Conservation (phyloP, 2,888 invertebrate genomes). For the Tetragonula carbonaria region DNA sequence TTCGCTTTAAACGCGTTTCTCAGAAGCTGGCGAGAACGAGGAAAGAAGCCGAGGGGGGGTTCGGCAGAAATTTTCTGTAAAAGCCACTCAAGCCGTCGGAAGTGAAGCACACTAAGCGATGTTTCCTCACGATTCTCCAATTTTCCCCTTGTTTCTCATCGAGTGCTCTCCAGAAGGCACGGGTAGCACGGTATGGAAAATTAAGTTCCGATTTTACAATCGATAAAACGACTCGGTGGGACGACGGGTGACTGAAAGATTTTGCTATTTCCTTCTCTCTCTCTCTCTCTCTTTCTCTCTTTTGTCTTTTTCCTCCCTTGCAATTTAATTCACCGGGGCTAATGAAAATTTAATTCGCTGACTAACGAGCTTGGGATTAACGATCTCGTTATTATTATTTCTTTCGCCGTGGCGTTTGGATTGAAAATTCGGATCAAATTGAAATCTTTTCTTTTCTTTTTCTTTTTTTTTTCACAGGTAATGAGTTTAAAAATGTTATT, state of each 20-base stretch:
- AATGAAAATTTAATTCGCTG: neutral
- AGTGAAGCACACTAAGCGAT: slow-evolving; percentile 41
- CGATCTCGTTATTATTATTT: neutral
- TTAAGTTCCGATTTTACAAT: slow-evolving; percentile 21
- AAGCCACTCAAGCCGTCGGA: slow-evolving; percentile 34
- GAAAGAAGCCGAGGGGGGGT: slow-evolving; percentile 8
- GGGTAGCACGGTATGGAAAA: slow-evolving; percentile 4
- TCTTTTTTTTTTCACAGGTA: too few relatives aligned
- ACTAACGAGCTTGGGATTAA: neutral
- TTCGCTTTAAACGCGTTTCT: slow-evolving; percentile 17
- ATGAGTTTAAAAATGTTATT: too few relatives aligned
- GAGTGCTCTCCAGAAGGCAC: slow-evolving; percentile 28
- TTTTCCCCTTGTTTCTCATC: slow-evolving; percentile 41
- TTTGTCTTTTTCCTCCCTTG: neutral
- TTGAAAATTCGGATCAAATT: neutral
- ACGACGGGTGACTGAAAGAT: neutral
- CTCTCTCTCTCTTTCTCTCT: neutral
- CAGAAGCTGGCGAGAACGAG: slow-evolving; percentile 5
- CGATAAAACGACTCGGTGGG: neutral
- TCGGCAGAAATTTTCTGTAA: slow-evolving; percentile 38
- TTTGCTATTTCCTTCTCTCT: neutral
- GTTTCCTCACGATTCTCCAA: slow-evolving; percentile 41
- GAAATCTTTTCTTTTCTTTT: neutral
- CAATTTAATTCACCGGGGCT: neutral
- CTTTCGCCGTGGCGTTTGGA: neutral